phyloP scores from a whole-genome alignment of 2,888 invertebrate species.

The Cheilosia soror region DNA sequence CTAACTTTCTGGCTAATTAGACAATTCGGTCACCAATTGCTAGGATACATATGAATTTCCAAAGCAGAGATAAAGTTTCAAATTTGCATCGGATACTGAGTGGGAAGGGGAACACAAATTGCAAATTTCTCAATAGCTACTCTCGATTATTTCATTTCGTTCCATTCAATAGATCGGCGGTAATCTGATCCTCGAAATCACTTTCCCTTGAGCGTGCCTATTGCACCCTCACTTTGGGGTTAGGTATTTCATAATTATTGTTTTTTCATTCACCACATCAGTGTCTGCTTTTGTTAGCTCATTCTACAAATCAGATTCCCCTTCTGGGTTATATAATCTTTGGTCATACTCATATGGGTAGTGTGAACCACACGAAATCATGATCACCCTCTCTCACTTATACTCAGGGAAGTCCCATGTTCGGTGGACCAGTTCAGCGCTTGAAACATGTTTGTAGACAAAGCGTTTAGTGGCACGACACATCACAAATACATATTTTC shows the following conservation, averaged over 20 bases:
- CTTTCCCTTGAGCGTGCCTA: conserved; percentile 15
- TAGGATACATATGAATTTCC: neutral
- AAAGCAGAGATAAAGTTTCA: conserved; percentile 5
- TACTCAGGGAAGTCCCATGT: conserved; percentile 50
- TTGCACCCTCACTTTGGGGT: conserved; percentile 5
- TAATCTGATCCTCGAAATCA: conserved; percentile 40
- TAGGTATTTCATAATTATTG: conserved; percentile 22
- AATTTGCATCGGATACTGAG: neutral
- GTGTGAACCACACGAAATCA: conserved; percentile 20
- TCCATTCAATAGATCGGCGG: conserved; percentile 14
- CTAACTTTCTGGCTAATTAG: conserved; percentile 34
- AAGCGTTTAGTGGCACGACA: neutral
- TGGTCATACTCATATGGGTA: neutral
- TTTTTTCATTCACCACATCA: conserved; percentile 15
- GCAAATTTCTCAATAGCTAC: conserved; percentile 18
- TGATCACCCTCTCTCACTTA: neutral
- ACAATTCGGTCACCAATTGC: conserved; percentile 39
- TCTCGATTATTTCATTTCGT: conserved; percentile 8
- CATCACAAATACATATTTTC: neutral
- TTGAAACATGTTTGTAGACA: neutral
- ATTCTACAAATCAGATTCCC: neutral
- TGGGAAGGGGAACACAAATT: neutral
- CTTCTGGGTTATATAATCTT: conserved; percentile 18
- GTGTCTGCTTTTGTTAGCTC: neutral
- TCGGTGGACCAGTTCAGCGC: conserved; percentile 45